Percentiles rank a stretch among this genome's conserved stretches.
Conservation (phyloP, 2,113 vertebrate species). For the Collichthys lucidus region DNA sequence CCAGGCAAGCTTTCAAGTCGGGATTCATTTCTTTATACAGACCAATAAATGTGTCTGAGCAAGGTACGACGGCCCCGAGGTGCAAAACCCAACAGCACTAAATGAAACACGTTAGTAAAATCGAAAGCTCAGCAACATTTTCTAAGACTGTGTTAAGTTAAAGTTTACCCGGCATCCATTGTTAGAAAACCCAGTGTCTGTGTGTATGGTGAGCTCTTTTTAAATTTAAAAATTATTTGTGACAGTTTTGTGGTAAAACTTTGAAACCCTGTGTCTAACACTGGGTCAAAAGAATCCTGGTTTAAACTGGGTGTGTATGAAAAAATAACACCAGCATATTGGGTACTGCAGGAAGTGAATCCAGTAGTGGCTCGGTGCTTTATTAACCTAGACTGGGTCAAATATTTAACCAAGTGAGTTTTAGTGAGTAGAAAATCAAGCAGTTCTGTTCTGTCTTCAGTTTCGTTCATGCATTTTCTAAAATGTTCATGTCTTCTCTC, state of each 20-base stretch:
- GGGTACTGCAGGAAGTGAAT: no score
- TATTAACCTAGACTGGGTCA: no score
- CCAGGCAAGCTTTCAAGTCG: slow-evolving; percentile 60
- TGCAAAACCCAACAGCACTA: background rate
- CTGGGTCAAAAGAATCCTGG: background rate
- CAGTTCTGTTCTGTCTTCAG: background rate
- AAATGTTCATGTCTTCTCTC: background rate
- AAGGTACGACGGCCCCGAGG: background rate
- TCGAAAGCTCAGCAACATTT: background rate
- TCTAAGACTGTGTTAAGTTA: background rate
- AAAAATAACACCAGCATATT: background rate
- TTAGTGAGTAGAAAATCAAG: background rate
- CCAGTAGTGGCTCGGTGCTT: no score
- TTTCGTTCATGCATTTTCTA: background rate
- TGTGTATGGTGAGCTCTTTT: no score
- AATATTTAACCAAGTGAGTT: no score
- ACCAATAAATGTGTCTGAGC: slow-evolving; percentile 54
- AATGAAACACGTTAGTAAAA: background rate
- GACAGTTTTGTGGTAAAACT: background rate
- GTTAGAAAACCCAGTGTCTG: background rate
- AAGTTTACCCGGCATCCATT: background rate
- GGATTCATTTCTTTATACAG: slow-evolving; percentile 53
- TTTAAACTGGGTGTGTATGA: background rate
- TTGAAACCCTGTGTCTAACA: background rate
- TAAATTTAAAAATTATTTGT: background rate